Evolutionary conservation across 2,797 vertebrate species (phyloP).

Genomic region (Danio albolineatus): DNA sequence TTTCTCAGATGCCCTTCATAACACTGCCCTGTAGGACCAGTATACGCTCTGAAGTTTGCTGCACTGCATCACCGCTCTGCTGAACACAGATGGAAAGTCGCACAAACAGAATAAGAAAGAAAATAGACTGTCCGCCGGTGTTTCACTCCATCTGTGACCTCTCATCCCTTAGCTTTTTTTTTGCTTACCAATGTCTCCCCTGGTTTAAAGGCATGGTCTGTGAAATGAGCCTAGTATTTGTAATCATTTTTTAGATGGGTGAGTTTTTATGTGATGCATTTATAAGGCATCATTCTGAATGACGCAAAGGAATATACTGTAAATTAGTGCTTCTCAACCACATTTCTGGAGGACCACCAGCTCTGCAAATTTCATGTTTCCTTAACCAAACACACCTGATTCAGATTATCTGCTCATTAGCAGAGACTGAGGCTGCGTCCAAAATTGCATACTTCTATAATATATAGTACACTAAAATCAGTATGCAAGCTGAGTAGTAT

Average conservation of each 20-base stretch:
- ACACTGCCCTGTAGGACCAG: conserved; percentile 29
- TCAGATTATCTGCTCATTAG: too few species aligned
- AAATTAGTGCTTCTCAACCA: background rate
- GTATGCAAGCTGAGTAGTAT: too few species aligned
- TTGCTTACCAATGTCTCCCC: background rate
- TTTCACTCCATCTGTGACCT: conserved; percentile 25
- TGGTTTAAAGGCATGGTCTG: background rate
- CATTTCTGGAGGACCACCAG: too few species aligned
- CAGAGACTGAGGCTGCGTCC: too few species aligned
- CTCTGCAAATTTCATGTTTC: too few species aligned
- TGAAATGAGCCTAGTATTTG: background rate
- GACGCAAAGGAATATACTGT: background rate
- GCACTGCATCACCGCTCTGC: conserved; percentile 34
- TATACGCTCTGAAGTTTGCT: conserved; percentile 35
- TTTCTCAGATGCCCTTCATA: conserved; percentile 34
- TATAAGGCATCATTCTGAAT: background rate
- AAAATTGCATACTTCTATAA: too few species aligned
- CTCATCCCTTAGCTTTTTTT: background rate
- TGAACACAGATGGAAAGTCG: conserved; percentile 44
- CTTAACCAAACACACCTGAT: too few species aligned
- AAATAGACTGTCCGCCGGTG: conserved; percentile 15
- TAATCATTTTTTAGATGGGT: background rate
- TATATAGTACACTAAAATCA: too few species aligned
- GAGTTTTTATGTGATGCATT: background rate
- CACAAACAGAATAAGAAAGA: conserved; percentile 42